Conservation (phyloP, 2,113 vertebrate genomes). For the Noctilio leporinus region DNA sequence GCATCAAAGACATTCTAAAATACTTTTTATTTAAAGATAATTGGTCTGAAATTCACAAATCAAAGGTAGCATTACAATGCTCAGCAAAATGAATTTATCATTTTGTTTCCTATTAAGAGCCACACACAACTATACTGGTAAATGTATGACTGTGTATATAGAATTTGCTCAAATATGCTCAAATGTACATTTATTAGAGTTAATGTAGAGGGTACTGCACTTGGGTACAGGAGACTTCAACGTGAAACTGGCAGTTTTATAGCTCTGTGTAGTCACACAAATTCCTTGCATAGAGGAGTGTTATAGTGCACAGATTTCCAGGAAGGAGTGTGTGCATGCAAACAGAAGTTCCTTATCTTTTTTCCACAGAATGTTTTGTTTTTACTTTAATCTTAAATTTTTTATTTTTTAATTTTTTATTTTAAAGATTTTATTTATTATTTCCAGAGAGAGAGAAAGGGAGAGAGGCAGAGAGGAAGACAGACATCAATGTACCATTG, state of each 20-base stretch:
- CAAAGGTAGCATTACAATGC: background rate
- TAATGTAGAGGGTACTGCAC: background rate
- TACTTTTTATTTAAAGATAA: background rate
- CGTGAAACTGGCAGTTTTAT: background rate
- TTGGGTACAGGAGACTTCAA: background rate
- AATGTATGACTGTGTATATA: background rate
- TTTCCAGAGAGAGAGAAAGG: no score
- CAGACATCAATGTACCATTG: no score
- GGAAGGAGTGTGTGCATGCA: background rate
- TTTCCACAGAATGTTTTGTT: background rate
- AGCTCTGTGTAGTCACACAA: background rate
- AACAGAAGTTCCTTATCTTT: background rate
- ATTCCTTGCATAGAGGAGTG: background rate
- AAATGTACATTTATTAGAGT: background rate
- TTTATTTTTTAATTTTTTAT: no score
- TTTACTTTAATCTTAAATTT: background rate
- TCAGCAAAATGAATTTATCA: background rate
- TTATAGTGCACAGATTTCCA: background rate
- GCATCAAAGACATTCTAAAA: background rate
- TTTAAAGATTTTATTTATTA: no score
- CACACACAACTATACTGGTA: background rate
- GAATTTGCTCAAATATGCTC: background rate
- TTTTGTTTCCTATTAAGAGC: background rate
- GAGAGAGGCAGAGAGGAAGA: no score
- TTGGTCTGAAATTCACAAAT: slow-evolving; percentile 20